Percentiles rank a stretch among this genome's conserved stretches.
Conservation (phyloP, 2,797 vertebrate species). For the Apogon talboti region DNA sequence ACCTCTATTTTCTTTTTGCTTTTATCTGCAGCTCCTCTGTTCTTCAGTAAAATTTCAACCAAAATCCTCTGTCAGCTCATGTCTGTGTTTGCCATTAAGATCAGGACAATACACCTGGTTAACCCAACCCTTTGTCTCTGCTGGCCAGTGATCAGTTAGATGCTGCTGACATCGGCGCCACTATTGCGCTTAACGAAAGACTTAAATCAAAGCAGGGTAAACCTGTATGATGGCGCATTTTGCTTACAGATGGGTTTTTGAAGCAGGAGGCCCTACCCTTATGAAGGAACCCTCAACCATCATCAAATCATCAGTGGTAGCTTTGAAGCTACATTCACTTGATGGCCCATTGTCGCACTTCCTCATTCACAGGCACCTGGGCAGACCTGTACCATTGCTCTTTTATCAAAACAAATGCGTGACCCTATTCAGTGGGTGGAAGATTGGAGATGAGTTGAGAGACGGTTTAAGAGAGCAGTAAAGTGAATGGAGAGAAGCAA, state of each 20-base stretch:
- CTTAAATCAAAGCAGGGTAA: constrained; percentile 65
- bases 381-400: constrained; percentile 41
- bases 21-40: constrained; percentile 51
- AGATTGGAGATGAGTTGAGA: constrained; percentile 30
- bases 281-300: constrained; percentile 68
- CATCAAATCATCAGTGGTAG: constrained; percentile 59
- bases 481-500: constrained; percentile 18
- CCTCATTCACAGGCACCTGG: constrained; percentile 70
- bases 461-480: constrained; percentile 26
- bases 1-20: constrained; percentile 42
- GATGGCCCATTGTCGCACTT: constrained; percentile 65
- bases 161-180: constrained; percentile 67
- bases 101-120: constrained; percentile 64
- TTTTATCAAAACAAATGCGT: constrained; percentile 66
- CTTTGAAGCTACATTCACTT: constrained; percentile 74
- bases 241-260: constrained; percentile 50
- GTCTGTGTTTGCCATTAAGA: constrained; percentile 54
- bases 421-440: constrained; percentile 39
- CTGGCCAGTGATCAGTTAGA: constrained; percentile 48
- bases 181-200: constrained; percentile 53
- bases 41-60: constrained; percentile 55
- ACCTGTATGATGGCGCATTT: constrained; percentile 65
- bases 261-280: constrained; percentile 74
- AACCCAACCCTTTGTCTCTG: constrained; percentile 55
- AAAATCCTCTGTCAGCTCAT: constrained; percentile 51